phyloP scores from a whole-genome alignment of 2,888 invertebrate species.

The Ligdia adustata region DNA sequence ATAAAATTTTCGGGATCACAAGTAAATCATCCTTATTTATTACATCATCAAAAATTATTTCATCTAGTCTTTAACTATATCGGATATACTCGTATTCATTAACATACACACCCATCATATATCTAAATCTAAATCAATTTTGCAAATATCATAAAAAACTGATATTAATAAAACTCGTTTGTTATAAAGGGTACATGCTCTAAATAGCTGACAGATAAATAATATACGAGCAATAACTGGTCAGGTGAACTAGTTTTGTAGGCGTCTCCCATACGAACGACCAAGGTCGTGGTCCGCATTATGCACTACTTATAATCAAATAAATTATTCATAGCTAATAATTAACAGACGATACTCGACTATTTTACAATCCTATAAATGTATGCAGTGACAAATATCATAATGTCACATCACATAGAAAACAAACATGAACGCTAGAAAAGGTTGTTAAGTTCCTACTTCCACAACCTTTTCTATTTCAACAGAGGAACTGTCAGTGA shows the following conservation, averaged over 20 bases:
- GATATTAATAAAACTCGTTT: conserved; percentile 27
- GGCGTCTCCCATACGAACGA: conserved; percentile 31
- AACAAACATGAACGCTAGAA: conserved; percentile 17
- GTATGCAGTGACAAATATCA: conserved; percentile 21
- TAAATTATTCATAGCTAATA: conserved; percentile 30
- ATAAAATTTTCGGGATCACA: no score
- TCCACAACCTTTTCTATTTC: no score
- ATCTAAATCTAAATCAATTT: conserved; percentile 23
- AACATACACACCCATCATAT: conserved; percentile 3
- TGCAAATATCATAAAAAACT: conserved; percentile 18
- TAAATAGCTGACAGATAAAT: conserved; percentile 18
- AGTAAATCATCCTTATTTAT: no score
- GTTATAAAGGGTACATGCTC: conserved; percentile 24
- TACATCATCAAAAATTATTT: no score
- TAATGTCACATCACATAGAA: conserved; percentile 22
- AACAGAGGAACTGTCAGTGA: no score
- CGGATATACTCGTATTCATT: no score
- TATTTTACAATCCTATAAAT: conserved; percentile 19
- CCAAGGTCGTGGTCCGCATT: conserved; percentile 39
- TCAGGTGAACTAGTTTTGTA: conserved; percentile 44
- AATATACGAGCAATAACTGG: conserved; percentile 38
- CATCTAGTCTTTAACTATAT: no score
- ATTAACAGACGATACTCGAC: conserved; percentile 11
- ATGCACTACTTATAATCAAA: conserved; percentile 37
- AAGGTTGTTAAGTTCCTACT: no score